A percentile compares a stretch with the other conserved stretches of the same genome.
These are phyloP conservation scores for Dryocosmus kuriphilus DNA, from an alignment of 2,888 invertebrate species.

Conservation along the genomic window DNA sequence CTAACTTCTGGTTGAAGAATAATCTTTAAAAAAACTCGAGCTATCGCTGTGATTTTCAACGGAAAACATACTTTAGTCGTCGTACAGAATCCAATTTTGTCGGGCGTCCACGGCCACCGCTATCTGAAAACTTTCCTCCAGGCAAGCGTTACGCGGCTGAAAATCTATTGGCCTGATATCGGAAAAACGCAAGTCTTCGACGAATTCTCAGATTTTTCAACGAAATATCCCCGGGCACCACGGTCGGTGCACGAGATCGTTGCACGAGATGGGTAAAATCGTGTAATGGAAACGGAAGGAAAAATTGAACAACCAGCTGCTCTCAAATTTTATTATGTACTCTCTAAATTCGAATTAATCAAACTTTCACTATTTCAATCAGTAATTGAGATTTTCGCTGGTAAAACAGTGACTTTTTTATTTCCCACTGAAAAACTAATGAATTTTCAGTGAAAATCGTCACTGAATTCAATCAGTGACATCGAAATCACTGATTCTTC, in stretches of 20 bases:
- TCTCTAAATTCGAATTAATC: too few relatives aligned
- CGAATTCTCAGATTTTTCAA: slow-evolving; percentile 18
- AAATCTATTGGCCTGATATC: slow-evolving; percentile 21
- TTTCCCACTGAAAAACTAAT: too few relatives aligned
- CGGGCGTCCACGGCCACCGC: not conserved
- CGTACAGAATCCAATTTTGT: slow-evolving; percentile 32
- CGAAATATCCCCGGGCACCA: slow-evolving; percentile 5
- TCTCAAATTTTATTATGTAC: not conserved
- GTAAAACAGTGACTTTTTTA: too few relatives aligned
- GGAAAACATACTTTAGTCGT: slow-evolving; percentile 26
- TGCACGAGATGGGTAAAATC: slow-evolving; percentile 7
- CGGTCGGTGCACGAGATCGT: not conserved
- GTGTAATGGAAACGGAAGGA: slow-evolving; percentile 10
- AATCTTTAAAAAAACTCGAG: not conserved
- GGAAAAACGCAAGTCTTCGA: slow-evolving; percentile 16
- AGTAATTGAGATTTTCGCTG: too few relatives aligned
- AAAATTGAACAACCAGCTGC: not conserved
- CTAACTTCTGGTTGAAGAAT: slow-evolving; percentile 16
- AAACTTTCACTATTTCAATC: too few relatives aligned
- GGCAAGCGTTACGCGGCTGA: slow-evolving; percentile 1
- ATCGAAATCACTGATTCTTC: too few relatives aligned
- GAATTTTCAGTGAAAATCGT: too few relatives aligned
- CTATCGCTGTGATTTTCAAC: slow-evolving; percentile 28
- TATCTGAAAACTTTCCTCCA: slow-evolving; percentile 16
- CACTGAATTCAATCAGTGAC: too few relatives aligned